Conservation (phyloP, 2,113 vertebrate species). For the Anoplopoma fimbria region DNA sequence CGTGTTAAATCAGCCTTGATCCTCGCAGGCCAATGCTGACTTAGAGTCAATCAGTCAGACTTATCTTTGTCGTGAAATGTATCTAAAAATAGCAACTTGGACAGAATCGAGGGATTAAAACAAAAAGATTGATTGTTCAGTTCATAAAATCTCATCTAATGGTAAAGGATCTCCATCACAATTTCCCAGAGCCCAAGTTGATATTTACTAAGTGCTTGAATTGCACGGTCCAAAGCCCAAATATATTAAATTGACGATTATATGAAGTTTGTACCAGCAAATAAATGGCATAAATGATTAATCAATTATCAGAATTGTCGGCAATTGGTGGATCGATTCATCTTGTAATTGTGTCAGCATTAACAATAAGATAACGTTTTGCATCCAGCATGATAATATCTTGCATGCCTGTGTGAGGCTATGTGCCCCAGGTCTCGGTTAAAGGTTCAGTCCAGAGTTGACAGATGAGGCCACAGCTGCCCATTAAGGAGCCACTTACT, state of each 20-base stretch:
- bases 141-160: neutral
- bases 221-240: neutral
- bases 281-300: neutral
- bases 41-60: neutral
- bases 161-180: too few relatives aligned
- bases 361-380: neutral
- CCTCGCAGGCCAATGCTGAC: neutral
- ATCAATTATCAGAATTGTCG: neutral
- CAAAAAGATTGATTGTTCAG: neutral
- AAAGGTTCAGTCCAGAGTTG: conserved; percentile 54
- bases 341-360: neutral
- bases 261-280: neutral
- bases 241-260: neutral
- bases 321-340: neutral
- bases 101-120: neutral
- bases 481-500: conserved; percentile 69
- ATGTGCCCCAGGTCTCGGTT: conserved; percentile 3
- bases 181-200: neutral
- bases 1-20: neutral
- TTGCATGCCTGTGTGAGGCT: neutral
- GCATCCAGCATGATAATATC: neutral
- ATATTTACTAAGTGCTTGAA: neutral
- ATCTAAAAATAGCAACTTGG: neutral
- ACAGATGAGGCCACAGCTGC: conserved; percentile 70
- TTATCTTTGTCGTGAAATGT: neutral